Evolutionary conservation across 1,140 invertebrate genomes (phyloP).

Genomic region (Cydia pomonella): DNA sequence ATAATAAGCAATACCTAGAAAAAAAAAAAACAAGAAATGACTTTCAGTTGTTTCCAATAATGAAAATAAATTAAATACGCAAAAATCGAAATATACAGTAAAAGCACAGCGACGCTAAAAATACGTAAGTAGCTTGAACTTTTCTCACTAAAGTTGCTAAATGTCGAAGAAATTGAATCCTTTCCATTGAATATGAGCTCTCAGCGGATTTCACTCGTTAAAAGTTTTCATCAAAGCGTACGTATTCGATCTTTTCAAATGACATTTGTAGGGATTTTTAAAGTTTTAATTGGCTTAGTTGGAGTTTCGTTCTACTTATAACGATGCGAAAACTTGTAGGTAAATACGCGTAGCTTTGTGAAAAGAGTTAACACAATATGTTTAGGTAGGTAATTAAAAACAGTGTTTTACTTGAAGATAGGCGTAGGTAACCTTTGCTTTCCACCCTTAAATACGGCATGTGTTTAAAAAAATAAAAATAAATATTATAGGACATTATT

Average conservation of each 20-base stretch:
- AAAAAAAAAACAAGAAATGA: too few relatives aligned
- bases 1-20: too few relatives aligned
- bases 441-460: too few relatives aligned
- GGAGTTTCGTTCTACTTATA: not conserved
- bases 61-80: not conserved
- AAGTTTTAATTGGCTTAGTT: conserved; percentile 30
- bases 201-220: conserved; percentile 23
- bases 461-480: too few relatives aligned
- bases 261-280: conserved; percentile 20
- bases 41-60: too few relatives aligned
- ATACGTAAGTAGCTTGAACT: not conserved
- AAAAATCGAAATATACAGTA: not conserved
- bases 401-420: too few relatives aligned
- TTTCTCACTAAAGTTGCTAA: not conserved
- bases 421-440: too few relatives aligned
- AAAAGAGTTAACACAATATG: too few relatives aligned
- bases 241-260: conserved; percentile 23
- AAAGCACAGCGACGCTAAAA: conserved; percentile 5
- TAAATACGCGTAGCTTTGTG: not conserved
- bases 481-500: too few relatives aligned
- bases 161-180: not conserved
- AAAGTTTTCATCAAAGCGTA: conserved; percentile 22
- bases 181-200: not conserved
- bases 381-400: too few relatives aligned
- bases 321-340: not conserved